A percentile compares a stretch with the other conserved stretches of the same genome.
Conservation (phyloP, 2,797 vertebrate genomes). For the Phrynocephalus forsythii region DNA sequence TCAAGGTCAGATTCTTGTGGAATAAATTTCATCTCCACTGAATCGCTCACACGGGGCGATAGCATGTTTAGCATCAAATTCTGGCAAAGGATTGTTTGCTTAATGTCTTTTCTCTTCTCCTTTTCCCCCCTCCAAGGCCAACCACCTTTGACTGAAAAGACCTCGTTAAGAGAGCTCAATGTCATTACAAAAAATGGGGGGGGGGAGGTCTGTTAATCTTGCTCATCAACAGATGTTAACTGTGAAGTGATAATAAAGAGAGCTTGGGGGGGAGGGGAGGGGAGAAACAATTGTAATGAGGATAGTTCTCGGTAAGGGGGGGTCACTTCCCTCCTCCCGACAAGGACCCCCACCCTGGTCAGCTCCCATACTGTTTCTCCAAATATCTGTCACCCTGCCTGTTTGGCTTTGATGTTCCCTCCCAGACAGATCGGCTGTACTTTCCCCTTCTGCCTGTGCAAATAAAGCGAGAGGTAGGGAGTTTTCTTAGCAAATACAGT, state of each 20-base stretch:
- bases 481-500: slow-evolving; percentile 82
- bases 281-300: slow-evolving; percentile 68
- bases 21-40: slow-evolving; percentile 71
- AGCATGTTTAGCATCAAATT: slow-evolving; percentile 71
- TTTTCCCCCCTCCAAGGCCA: slow-evolving; percentile 47
- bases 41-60: slow-evolving; percentile 64
- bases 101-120: slow-evolving; percentile 66
- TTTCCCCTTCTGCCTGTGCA: slow-evolving; percentile 80
- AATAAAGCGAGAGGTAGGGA: slow-evolving; percentile 81
- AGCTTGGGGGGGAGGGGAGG: slow-evolving; percentile 27
- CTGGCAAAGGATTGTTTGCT: slow-evolving; percentile 74
- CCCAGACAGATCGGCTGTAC: slow-evolving; percentile 81
- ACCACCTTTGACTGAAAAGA: slow-evolving; percentile 70
- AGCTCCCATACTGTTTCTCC: slow-evolving; percentile 84
- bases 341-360: slow-evolving; percentile 72
- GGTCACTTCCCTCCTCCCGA: slow-evolving; percentile 33
- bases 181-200: slow-evolving; percentile 68
- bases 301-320: slow-evolving; percentile 63
- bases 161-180: slow-evolving; percentile 75
- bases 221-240: slow-evolving; percentile 75
- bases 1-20: slow-evolving; percentile 65
- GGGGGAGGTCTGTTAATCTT: slow-evolving; percentile 65
- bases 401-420: slow-evolving; percentile 86
- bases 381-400: slow-evolving; percentile 84
- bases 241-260: slow-evolving; percentile 71